These are phyloP conservation scores for Netelia fuscicornis DNA, from an alignment of 2,888 invertebrate species.

Conservation along the genomic window DNA sequence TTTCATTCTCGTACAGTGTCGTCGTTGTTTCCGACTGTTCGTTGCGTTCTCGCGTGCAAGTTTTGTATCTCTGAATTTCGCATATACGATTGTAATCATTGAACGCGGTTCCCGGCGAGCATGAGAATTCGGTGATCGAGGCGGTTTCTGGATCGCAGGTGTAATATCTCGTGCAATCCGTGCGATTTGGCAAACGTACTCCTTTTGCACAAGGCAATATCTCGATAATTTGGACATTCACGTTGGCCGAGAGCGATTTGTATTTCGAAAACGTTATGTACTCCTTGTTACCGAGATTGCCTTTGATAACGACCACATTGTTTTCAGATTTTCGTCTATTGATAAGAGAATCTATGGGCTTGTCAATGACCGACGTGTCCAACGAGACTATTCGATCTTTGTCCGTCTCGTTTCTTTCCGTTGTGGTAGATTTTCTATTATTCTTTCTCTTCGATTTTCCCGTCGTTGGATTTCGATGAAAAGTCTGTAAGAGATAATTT, in stretches of 20 bases:
- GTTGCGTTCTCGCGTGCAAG: conserved; percentile 79
- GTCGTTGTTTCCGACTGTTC: conserved; percentile 69
- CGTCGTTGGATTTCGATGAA: conserved; percentile 66
- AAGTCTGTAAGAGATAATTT: conserved; percentile 73
- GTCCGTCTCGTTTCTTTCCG: neutral
- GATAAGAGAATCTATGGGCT: conserved; percentile 43
- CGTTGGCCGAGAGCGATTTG: conserved; percentile 68
- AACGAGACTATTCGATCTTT: neutral
- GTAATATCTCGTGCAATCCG: conserved; percentile 86
- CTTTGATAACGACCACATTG: conserved; percentile 73
- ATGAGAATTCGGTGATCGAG: conserved; percentile 84
- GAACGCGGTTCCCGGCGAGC: conserved; percentile 85
- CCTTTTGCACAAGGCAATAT: conserved; percentile 84
- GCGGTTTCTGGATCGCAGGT: conserved; percentile 85
- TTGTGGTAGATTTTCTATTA: conserved; percentile 1
- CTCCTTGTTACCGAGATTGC: conserved; percentile 74
- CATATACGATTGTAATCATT: conserved; percentile 85
- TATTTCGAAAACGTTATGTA: conserved; percentile 77
- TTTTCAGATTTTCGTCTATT: conserved; percentile 63
- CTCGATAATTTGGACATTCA: conserved; percentile 74
- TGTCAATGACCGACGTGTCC: conserved; percentile 35
- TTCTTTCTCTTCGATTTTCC: conserved; percentile 47
- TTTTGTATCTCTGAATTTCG: conserved; percentile 83
- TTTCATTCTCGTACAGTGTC: neutral
- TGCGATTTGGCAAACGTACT: conserved; percentile 85